Base-by-base conservation (phyloP, 2,797 vertebrate genomes). In the Muscicapa striata region DNA sequence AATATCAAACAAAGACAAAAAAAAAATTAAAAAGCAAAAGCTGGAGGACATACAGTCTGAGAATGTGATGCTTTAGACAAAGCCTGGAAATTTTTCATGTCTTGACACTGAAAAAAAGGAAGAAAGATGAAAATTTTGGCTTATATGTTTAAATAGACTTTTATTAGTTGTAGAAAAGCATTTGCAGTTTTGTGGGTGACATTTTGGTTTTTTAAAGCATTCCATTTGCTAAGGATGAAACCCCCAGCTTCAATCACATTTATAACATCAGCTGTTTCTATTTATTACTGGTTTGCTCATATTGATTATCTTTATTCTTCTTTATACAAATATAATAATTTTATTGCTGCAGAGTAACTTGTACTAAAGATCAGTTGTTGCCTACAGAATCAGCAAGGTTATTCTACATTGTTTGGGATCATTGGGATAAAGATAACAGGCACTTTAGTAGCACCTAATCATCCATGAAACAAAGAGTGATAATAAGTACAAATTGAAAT, bases 401-500 rank as follows among this genome's bases (percentile, higher is more conserved):
- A 94, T 73, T 87, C 30, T 43, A 36, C 13, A 45, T 72, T 40
- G 38, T 36, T 61, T 81, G 66, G n/a, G 20, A 64, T 75, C 23
- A 62, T 1, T 86, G 27, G 62, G 72, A 64, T 64, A 72, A 81
- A 77, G 49, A 57, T 30, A 70, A 72, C 20, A 68, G 21, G 4
- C 62, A 66, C 51, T 51, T 88, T 40, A 88, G 16, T 62, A 54
- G n/a, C 40, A 66, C 54, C 32, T 82, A 75, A 89, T 84, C 19
- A 72, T 91, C 74, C 76, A 78, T 34, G 22, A 92, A 82, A 62
- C 30, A 72, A 55, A 74, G 74, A 88, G 13, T 84, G 73, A 84
- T 85, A 83, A 64, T 68, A 81, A 84, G 29, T 64, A 91, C 43
- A 89, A 85, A 83, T n/a, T 73, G n/a, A 75, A 94, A 75, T 78